Percentiles rank a stretch among this genome's conserved stretches.
Conservation (phyloP, 2,797 vertebrate species). For the Peromyscus nudipes region DNA sequence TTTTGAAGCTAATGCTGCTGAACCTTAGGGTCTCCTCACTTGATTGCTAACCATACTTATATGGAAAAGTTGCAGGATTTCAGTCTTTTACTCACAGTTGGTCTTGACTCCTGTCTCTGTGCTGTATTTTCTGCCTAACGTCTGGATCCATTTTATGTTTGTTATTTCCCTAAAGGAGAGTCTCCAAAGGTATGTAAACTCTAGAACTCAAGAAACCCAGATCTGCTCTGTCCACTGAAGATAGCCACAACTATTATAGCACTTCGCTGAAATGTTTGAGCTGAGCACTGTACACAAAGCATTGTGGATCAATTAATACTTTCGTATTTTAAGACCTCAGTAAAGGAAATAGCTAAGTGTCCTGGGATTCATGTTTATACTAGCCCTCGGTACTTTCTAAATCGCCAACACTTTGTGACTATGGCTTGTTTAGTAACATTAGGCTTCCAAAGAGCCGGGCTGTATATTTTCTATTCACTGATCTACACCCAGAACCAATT, state of each 20-base stretch:
- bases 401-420: neutral
- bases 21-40: neutral
- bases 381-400: neutral
- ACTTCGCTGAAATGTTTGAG: neutral
- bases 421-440: neutral
- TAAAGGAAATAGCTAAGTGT: neutral
- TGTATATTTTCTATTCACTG: neutral
- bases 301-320: neutral
- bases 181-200: neutral
- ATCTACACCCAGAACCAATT: neutral
- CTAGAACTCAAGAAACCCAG: neutral
- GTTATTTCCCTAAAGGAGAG: neutral
- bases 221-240: neutral
- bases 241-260: neutral
- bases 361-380: neutral
- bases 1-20: neutral
- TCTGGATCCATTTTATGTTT: neutral
- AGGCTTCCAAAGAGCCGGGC: neutral
- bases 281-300: neutral
- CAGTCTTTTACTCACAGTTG: neutral
- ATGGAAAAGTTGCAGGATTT: neutral
- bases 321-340: neutral
- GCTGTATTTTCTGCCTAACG: neutral
- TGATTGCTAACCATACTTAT: neutral
- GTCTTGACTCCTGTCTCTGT: neutral